These are phyloP conservation scores for Diarsia rubi DNA, from an alignment of 2,888 invertebrate genomes.

Conservation along the genomic window DNA sequence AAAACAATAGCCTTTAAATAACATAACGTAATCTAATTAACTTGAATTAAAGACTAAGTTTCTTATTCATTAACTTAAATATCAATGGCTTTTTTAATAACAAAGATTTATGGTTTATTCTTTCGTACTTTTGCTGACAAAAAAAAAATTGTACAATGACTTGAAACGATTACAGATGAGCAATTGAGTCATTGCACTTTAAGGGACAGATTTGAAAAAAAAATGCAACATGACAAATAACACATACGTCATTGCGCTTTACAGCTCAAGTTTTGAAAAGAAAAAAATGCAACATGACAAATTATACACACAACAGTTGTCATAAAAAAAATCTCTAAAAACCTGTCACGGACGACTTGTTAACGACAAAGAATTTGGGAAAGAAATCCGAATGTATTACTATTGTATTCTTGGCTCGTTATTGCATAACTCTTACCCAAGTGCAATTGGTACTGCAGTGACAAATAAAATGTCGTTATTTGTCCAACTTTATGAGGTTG, in stretches of 20 bases:
- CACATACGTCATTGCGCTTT: not conserved
- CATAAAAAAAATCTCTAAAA: conserved; percentile 17
- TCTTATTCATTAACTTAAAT: no score
- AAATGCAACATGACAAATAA: conserved; percentile 27
- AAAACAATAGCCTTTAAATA: not conserved
- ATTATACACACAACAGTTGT: conserved; percentile 23
- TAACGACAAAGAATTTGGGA: conserved; percentile 51
- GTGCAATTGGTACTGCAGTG: conserved; percentile 40
- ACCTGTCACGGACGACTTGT: conserved; percentile 39
- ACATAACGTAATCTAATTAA: not conserved
- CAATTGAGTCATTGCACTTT: not conserved
- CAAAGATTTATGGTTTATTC: not conserved
- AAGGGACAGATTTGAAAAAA: not conserved
- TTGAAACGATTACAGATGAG: conserved; percentile 5
- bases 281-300: conserved; percentile 20
- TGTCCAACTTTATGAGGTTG: conserved; percentile 30
- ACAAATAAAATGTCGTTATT: conserved; percentile 21
- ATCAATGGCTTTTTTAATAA: not conserved
- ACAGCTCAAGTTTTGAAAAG: not conserved
- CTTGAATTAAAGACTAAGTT: no score
- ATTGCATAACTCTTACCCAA: conserved; percentile 53
- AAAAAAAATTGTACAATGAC: not conserved
- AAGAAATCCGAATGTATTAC: conserved; percentile 38
- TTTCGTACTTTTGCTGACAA: not conserved
- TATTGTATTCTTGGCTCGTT: conserved; percentile 30